Base-by-base conservation (phyloP, 2,797 vertebrate genomes). In the Danio tinwini region DNA sequence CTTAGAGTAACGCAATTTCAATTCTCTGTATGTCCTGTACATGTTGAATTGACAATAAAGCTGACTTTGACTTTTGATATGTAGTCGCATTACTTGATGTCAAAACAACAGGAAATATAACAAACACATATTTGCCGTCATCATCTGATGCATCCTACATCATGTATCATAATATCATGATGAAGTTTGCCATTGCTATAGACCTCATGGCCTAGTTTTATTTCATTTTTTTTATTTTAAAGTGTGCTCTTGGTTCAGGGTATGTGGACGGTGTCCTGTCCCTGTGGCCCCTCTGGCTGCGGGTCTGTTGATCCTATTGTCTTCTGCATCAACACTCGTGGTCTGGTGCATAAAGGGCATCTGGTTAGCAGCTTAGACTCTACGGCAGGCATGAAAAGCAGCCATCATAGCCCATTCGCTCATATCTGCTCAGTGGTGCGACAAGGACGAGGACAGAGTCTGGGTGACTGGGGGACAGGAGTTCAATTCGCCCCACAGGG, bases 351-450 rank as follows among this genome's bases (percentile, higher is more conserved):
- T 96, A 96, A 95, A 98, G 96, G 95, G 95, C 84, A 96, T 97
- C 96, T 98, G 95, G 95, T 95, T 96, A 86, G 88, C 94, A 96
- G 97, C 96, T 98, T 93, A 93, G 42, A 84, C 61, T 81, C 65
- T 67, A 59, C 42, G 16, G 45, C 68, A 75, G 42, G 59, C 74
- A 81, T 97, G 95, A 98, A 98, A 96, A 95, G 95, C 93, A 95
- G 95, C 95, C 93, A 97, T 98, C 96, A 97, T 93, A 95, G 94
- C 91, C 91, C 90, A 97, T 98, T 94, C 95, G 94, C 94, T 99
- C 96, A 97, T 94, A 95, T 96, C 94, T 97, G 97, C 94, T 97
- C 96, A 97, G 94, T 96, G 95, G 93, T 95, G 96, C 95, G 95
- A 95, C 94, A 95, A 94, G 90, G 94, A 92, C 92, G 94, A 93